Evolutionary conservation across 2,113 vertebrate genomes (phyloP).

Genomic region (Gavia stellata): DNA sequence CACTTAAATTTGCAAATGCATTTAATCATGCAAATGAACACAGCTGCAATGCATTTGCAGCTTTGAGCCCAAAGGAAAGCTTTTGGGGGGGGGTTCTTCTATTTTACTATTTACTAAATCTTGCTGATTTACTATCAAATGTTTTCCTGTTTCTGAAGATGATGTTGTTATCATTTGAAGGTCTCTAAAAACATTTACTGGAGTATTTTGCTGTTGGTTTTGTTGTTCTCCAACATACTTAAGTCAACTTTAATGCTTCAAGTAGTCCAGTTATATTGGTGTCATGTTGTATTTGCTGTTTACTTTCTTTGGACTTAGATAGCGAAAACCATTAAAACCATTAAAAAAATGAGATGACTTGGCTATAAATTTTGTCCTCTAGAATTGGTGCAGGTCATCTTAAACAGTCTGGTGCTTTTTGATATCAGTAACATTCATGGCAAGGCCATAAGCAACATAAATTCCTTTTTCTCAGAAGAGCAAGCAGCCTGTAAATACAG

Average conservation of each 20-base stretch:
- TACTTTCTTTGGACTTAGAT: background rate
- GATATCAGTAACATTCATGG: background rate
- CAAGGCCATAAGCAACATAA: conserved; percentile 26
- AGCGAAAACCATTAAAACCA: background rate
- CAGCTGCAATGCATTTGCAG: background rate
- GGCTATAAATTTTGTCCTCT: background rate
- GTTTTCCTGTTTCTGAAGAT: background rate
- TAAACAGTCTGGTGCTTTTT: background rate
- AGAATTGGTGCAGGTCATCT: background rate
- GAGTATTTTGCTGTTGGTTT: background rate
- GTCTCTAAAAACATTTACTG: background rate
- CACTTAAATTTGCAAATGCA: background rate
- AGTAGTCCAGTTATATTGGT: background rate
- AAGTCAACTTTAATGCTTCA: background rate
- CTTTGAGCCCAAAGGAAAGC: background rate
- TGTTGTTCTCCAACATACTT: background rate
- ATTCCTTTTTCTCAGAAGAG: background rate
- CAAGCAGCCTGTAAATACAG: background rate
- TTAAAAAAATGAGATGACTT: background rate
- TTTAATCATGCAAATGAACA: background rate
- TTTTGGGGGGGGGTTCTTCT: background rate
- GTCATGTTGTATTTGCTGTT: background rate
- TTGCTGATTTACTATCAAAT: background rate
- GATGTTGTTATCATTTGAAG: background rate
- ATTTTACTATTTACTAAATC: background rate